Base-by-base conservation (phyloP, 2,888 invertebrate species). In the Sarcophaga rosellei region DNA sequence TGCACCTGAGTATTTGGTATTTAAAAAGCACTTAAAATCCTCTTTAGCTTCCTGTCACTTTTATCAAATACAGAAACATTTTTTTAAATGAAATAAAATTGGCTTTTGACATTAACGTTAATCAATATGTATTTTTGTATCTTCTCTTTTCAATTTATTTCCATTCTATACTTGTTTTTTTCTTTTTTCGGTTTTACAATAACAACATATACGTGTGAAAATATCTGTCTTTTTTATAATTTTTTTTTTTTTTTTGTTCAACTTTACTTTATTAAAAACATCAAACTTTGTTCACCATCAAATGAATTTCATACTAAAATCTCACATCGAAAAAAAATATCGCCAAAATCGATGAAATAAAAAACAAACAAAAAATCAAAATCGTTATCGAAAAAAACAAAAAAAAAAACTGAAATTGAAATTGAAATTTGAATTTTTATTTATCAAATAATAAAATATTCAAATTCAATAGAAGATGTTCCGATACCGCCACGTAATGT, bases 401-500 rank as follows among this genome's bases (percentile, higher is more conserved):
- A 88, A 88, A 88, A 88, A 78, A 65, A 88, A 88, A 87, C 86
- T 80, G 68, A 76, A 81, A 84, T 63, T 72, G 20, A 86, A 80
- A 89, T 91, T 90, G 90, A 90, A 90, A 90, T 89, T 89, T 89
- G 91, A 91, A 91, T 91, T 89, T 87, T 87, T 87, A 81, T 87
- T 86, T 86, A 75, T 84, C 69, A 81, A 76, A 85, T 88, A 89
- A 88, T 88, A 88, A 90, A 90, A 91, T 91, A 92, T 91, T 92
- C 91, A 91, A 91, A 91, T 91, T 90, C 91, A 90, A 91, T 84
- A 92, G 91, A 92, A 93, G 93, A 93, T 91, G 93, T 93, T 88
- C 92, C 92, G 90, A 92, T 92, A 90, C 92, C 92, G 91, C 93
- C 93, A 90, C 93, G 92, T 91, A 93, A 93, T 90, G 92, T 92